phyloP scores from a whole-genome alignment of 1,140 invertebrate species.

The Eufriesea mexicana region DNA sequence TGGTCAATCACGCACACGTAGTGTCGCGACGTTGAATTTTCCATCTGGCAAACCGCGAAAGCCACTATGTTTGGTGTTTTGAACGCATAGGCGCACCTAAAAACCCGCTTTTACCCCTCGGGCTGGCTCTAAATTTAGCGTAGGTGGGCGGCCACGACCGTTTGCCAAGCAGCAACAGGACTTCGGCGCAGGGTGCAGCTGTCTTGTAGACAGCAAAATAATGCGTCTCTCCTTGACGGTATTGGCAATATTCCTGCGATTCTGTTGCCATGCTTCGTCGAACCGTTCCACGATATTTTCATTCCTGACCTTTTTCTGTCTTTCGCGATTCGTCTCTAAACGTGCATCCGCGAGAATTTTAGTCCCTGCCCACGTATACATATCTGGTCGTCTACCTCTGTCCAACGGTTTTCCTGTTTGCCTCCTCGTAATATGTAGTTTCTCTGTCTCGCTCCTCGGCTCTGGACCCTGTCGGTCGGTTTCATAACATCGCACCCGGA shows the following conservation, averaged over 20 bases:
- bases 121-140: conserved; percentile 77
- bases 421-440: not conserved
- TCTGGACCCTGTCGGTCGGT: conserved; percentile 33
- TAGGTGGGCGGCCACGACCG: conserved; percentile 74
- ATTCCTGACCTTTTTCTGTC: conserved; percentile 17
- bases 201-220: conserved; percentile 63
- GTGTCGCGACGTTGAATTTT: conserved; percentile 32
- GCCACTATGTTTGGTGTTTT: conserved; percentile 28
- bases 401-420: conserved; percentile 22
- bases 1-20: conserved; percentile 2
- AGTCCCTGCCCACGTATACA: conserved; percentile 8
- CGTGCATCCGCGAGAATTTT: not conserved
- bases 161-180: conserved; percentile 73
- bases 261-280: not conserved
- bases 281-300: conserved; percentile 10
- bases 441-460: conserved; percentile 35
- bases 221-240: conserved; percentile 49
- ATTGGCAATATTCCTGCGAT: conserved; percentile 45
- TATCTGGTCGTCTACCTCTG: conserved; percentile 21
- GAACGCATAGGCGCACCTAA: conserved; percentile 39
- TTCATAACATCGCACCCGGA: conserved; percentile 45
- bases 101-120: conserved; percentile 54
- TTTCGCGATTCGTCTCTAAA: conserved; percentile 10
- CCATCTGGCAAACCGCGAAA: conserved; percentile 11
- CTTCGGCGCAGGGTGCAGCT: conserved; percentile 69